A percentile compares a stretch with the other conserved stretches of the same genome.
phyloP scores from a whole-genome alignment of 2,888 invertebrate species.

The Epistrophella euchroma region DNA sequence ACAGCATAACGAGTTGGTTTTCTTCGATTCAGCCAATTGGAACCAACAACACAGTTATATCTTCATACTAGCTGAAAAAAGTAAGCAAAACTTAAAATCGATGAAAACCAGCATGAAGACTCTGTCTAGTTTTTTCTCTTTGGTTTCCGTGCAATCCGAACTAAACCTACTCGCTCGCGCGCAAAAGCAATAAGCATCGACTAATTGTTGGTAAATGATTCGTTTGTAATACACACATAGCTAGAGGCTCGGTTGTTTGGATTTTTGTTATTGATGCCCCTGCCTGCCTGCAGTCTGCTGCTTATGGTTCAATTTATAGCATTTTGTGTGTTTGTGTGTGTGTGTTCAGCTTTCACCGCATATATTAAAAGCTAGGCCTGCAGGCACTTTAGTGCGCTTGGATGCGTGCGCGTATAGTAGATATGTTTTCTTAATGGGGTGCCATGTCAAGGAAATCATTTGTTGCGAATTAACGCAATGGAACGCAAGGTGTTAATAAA shows the following conservation, averaged over 20 bases:
- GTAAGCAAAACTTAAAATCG: conserved; percentile 31
- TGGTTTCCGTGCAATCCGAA: background rate
- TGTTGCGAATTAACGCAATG: conserved; percentile 45
- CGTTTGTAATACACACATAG: conserved; percentile 21
- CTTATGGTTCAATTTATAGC: conserved; percentile 22
- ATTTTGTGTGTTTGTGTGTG: background rate
- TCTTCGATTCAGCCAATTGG: conserved; percentile 53
- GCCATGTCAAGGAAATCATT: conserved; percentile 45
- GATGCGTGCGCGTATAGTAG: conserved; percentile 35
- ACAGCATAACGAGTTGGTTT: conserved; percentile 21
- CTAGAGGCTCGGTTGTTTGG: conserved; percentile 11
- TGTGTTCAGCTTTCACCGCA: conserved; percentile 53
- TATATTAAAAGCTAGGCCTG: conserved; percentile 1
- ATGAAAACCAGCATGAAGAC: conserved; percentile 25
- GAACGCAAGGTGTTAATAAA: conserved; percentile 57
- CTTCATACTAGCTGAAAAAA: background rate
- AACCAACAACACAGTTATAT: conserved; percentile 37
- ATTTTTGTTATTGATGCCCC: background rate
- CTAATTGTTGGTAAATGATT: conserved; percentile 64
- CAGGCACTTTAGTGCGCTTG: conserved; percentile 52
- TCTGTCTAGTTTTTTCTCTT: background rate
- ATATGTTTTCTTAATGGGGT: conserved; percentile 37
- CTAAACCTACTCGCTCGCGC: background rate
- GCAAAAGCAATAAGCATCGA: conserved; percentile 52
- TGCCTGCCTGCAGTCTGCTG: background rate